Evolutionary conservation across 1,140 invertebrate species (phyloP).

Genomic region (Diachasma alloeum): DNA sequence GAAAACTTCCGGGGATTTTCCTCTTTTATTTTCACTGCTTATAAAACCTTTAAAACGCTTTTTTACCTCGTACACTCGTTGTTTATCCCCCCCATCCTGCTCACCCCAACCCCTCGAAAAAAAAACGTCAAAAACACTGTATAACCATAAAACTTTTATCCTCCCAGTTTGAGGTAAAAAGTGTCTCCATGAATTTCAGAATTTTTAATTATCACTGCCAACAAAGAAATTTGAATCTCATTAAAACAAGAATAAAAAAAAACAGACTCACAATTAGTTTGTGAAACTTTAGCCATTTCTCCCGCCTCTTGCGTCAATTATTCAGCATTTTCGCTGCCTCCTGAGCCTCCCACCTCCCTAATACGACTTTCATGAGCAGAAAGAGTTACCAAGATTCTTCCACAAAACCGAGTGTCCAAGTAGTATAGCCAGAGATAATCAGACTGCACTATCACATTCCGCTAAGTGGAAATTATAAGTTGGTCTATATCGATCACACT

Average conservation of each 20-base stretch:
- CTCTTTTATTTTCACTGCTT: not conserved
- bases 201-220: slow-evolving; percentile 1
- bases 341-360: not conserved
- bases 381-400: not conserved
- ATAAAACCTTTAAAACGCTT: slow-evolving; percentile 3
- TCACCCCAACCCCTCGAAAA: not conserved
- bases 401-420: not conserved
- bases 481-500: not conserved
- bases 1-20: not conserved
- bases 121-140: not conserved
- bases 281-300: not conserved
- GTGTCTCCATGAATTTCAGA: not conserved
- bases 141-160: slow-evolving; percentile 1
- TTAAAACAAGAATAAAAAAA: not conserved
- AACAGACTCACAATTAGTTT: not conserved
- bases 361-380: not conserved
- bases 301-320: not conserved
- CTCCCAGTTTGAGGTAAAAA: not conserved
- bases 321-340: not conserved
- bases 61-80: not conserved
- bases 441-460: not conserved
- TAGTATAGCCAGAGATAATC: not conserved
- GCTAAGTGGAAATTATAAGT: not conserved
- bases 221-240: not conserved
- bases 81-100: not conserved